Percentiles rank a stretch among this genome's conserved stretches.
These are phyloP conservation scores for Herminia tarsipennalis DNA, from an alignment of 2,888 invertebrate genomes.

Conservation along the genomic window DNA sequence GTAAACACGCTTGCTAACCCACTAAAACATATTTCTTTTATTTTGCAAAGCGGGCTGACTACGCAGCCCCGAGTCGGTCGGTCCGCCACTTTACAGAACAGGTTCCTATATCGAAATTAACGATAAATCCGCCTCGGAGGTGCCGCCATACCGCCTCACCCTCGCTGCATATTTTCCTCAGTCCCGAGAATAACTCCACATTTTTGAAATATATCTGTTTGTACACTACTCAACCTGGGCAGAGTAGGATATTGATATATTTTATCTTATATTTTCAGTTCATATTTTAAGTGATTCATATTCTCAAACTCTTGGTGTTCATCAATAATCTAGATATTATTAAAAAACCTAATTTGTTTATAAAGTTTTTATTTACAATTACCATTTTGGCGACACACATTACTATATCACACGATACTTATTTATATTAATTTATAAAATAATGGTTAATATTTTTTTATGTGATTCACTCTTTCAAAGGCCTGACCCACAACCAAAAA, in stretches of 20 bases:
- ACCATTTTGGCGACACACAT: too few relatives aligned
- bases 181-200: constrained; percentile 50
- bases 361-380: too few relatives aligned
- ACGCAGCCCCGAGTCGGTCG: constrained; percentile 56
- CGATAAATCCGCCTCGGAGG: constrained; percentile 71
- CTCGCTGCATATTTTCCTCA: constrained; percentile 68
- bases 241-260: background rate
- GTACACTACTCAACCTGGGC: constrained; percentile 10
- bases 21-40: constrained; percentile 86
- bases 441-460: too few relatives aligned
- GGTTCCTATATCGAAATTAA: constrained; percentile 78
- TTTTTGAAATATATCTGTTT: constrained; percentile 45
- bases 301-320: too few relatives aligned
- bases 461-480: too few relatives aligned
- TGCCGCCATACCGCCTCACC: constrained; percentile 53
- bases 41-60: constrained; percentile 73
- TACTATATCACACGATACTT: too few relatives aligned
- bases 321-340: too few relatives aligned
- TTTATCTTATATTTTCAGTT: too few relatives aligned
- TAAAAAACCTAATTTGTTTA: too few relatives aligned
- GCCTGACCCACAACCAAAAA: too few relatives aligned
- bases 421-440: too few relatives aligned
- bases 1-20: constrained; percentile 84
- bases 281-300: too few relatives aligned
- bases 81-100: constrained; percentile 72